These are phyloP conservation scores for Hylaeus volcanicus DNA, from an alignment of 1,140 invertebrate species.

Conservation along the genomic window DNA sequence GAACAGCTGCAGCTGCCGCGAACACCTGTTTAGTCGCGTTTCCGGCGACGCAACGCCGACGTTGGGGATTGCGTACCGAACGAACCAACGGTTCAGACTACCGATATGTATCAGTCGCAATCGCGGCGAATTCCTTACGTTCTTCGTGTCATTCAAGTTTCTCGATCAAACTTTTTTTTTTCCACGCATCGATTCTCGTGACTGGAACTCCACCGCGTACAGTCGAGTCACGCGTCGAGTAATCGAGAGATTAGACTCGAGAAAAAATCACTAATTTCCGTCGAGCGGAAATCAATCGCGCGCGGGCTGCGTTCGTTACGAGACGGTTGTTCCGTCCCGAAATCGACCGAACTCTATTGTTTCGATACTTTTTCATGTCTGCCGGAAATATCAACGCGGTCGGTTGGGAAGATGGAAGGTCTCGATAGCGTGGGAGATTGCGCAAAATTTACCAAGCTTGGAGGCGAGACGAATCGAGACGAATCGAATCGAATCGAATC, in stretches of 20 bases:
- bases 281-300: conserved; percentile 8
- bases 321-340: background rate
- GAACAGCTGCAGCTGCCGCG: conserved; percentile 47
- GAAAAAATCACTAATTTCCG: conserved; percentile 28
- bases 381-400: conserved; percentile 14
- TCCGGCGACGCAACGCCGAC: conserved; percentile 53
- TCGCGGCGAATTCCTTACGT: background rate
- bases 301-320: conserved; percentile 4
- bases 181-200: background rate
- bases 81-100: background rate
- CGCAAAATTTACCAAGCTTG: conserved; percentile 15
- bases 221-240: background rate
- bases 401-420: background rate
- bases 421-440: conserved; percentile 14
- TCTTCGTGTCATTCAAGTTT: background rate
- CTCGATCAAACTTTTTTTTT: background rate
- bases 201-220: too few species aligned
- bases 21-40: conserved; percentile 63
- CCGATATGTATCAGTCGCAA: background rate
- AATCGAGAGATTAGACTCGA: too few species aligned
- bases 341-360: background rate
- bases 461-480: background rate
- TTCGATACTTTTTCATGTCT: conserved; percentile 17
- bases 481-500: background rate
- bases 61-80: conserved; percentile 10